Base-by-base conservation (phyloP, 2,888 invertebrate species). In the Vannuccia rotundouncinata region DNA sequence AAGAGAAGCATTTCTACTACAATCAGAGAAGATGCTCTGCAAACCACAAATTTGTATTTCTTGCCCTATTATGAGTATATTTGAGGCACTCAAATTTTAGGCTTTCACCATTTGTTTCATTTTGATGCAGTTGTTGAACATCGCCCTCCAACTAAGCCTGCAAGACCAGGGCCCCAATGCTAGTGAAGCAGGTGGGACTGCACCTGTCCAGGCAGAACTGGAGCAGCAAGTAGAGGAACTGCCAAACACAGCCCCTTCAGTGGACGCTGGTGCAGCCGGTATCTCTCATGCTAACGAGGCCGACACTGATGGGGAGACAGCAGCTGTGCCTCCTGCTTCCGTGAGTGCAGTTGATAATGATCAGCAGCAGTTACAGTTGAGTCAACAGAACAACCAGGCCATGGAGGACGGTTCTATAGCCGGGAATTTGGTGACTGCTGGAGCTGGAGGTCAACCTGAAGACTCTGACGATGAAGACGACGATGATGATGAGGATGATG, bases 91-190 rank as follows among this genome's bases (percentile, higher is more conserved):
- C n/a, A n/a, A n/a, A n/a, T n/a, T n/a, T n/a, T n/a, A n/a, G n/a
- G n/a, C n/a, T n/a, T n/a, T n/a, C n/a, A n/a, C n/a, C n/a, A n/a
- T n/a, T n/a, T n/a, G n/a, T n/a, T n/a, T n/a, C n/a, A n/a, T n/a
- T n/a, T n/a, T n/a, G n/a, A n/a, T 45, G 77, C 25, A 77, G 45
- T 27, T 45, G 29, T 27, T 77, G 1, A 59, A 31, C 31, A 45
- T 77, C 25, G 77, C 77, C 0, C 31, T 77, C 1, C 59, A 84
- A 74, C 84, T 84, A 0, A 82, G 88, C 0, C 83, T 84, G 1
- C 84, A 90, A 29, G 90, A 90, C 66, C 66, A 66, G 22, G 66
- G 83, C 90, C 89, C 1, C 84, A 89, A 77, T 84, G 89, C 75
- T 85, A 83, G 27, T 85, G 84, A 2, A 83, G 84, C 78, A 82